phyloP scores from a whole-genome alignment of 2,888 invertebrate genomes.

The Drymonia ruficornis region DNA sequence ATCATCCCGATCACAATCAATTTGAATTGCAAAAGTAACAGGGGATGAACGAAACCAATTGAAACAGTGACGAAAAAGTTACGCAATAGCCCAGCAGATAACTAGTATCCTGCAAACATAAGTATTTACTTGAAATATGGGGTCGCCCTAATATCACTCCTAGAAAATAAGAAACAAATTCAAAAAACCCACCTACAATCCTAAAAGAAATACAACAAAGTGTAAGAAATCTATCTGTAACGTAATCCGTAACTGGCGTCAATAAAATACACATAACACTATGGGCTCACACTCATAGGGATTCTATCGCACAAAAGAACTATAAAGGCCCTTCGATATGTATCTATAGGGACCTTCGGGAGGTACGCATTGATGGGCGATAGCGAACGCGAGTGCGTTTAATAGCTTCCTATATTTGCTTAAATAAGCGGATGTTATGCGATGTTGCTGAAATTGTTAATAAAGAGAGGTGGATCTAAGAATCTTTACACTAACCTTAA shows the following conservation, averaged over 20 bases:
- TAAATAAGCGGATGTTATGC: background rate
- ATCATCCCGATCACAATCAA: too few species aligned
- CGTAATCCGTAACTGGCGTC: conserved; percentile 35
- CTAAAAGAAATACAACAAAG: conserved; percentile 26
- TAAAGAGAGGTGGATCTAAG: too few species aligned
- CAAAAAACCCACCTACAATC: conserved; percentile 16
- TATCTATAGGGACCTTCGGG: conserved; percentile 28
- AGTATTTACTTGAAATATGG: too few species aligned
- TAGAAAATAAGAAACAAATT: conserved; percentile 14
- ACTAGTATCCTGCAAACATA: too few species aligned
- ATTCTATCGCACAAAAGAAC: conserved; percentile 43
- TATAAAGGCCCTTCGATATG: conserved; percentile 40
- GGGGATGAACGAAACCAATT: too few species aligned
- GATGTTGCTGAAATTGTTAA: too few species aligned
- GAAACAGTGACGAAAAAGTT: too few species aligned
- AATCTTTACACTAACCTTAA: too few species aligned
- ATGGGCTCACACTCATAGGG: conserved; percentile 30
- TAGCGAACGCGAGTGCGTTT: conserved; percentile 13
- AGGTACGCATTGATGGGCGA: conserved; percentile 10
- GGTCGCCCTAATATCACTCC: too few species aligned
- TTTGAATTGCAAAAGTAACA: too few species aligned
- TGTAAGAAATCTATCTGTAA: conserved; percentile 20
- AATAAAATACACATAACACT: conserved; percentile 42
- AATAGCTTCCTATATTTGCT: background rate
- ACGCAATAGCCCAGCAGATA: too few species aligned